These are phyloP conservation scores for Tinea trinotella DNA, from an alignment of 2,888 invertebrate genomes.

Conservation along the genomic window DNA sequence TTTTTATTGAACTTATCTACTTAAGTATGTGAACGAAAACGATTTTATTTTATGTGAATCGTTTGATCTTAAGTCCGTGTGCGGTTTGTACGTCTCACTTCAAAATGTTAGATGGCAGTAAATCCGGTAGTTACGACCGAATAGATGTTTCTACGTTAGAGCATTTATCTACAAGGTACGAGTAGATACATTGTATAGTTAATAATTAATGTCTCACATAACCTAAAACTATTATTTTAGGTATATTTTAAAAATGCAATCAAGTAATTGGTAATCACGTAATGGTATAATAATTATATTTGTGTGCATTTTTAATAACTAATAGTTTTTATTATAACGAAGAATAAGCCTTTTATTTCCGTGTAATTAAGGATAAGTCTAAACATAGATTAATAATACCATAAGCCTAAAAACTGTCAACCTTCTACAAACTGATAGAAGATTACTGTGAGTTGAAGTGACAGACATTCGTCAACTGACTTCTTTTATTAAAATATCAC, in stretches of 20 bases:
- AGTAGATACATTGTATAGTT: too few relatives aligned
- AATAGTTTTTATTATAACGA: too few relatives aligned
- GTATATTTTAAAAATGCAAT: too few relatives aligned
- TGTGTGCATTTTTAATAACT: too few relatives aligned
- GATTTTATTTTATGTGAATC: constrained; percentile 6
- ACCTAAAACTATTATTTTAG: too few relatives aligned
- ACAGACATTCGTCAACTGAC: not conserved
- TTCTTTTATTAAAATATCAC: constrained; percentile 50
- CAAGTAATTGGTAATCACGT: too few relatives aligned
- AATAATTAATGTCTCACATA: too few relatives aligned
- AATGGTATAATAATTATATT: too few relatives aligned
- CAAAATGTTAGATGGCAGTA: constrained; percentile 3
- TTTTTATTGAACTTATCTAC: not conserved
- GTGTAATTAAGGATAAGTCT: too few relatives aligned
- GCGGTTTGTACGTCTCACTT: not conserved
- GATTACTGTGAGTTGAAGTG: not conserved
- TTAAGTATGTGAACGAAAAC: not conserved
- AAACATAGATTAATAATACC: too few relatives aligned
- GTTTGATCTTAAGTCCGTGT: constrained; percentile 1
- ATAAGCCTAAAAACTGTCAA: not conserved
- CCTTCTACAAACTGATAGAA: not conserved
- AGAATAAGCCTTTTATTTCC: too few relatives aligned
- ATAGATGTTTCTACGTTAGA: not conserved
- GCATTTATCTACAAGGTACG: too few relatives aligned
- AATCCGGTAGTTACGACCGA: constrained; percentile 1